A percentile compares a stretch with the other conserved stretches of the same genome.
Evolutionary conservation across 2,888 invertebrate species (phyloP).

Genomic region (Catocala fraxini): DNA sequence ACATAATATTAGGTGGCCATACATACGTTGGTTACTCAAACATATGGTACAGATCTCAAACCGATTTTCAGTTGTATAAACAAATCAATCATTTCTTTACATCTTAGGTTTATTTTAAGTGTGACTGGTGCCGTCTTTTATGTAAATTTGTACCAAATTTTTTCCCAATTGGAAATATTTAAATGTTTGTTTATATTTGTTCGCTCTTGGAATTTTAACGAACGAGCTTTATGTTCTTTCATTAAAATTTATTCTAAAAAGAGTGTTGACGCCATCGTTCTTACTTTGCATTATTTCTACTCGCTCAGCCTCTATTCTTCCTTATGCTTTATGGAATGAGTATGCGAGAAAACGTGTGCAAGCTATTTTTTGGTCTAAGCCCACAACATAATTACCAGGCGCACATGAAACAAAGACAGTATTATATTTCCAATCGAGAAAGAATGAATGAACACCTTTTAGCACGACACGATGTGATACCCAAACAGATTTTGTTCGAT

Average conservation of each 20-base stretch:
- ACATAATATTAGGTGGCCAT: neutral
- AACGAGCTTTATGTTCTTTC: neutral
- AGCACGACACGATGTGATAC: slow-evolving; percentile 54
- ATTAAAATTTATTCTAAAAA: too few relatives aligned
- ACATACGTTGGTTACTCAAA: slow-evolving; percentile 21
- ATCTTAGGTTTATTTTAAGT: slow-evolving; percentile 47
- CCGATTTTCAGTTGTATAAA: slow-evolving; percentile 34
- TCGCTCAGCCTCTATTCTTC: too few relatives aligned
- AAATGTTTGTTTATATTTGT: neutral
- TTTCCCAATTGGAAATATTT: slow-evolving; percentile 40
- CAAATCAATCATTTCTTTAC: slow-evolving; percentile 41
- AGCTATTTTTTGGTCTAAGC: too few relatives aligned
- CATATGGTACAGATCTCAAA: slow-evolving; percentile 30
- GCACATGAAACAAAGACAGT: slow-evolving; percentile 14
- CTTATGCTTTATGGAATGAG: too few relatives aligned
- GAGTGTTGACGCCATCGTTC: too few relatives aligned
- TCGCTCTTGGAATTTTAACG: slow-evolving; percentile 1
- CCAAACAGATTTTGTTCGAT: slow-evolving; percentile 61
- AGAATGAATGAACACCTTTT: slow-evolving; percentile 18
- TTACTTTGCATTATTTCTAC: too few relatives aligned
- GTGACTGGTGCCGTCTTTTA: slow-evolving; percentile 46
- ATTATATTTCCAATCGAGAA: slow-evolving; percentile 41
- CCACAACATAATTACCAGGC: too few relatives aligned
- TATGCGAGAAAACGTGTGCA: too few relatives aligned
- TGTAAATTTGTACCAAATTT: slow-evolving; percentile 45